Base-by-base conservation (phyloP, 1,140 invertebrate genomes). In the Forficula auricularia region DNA sequence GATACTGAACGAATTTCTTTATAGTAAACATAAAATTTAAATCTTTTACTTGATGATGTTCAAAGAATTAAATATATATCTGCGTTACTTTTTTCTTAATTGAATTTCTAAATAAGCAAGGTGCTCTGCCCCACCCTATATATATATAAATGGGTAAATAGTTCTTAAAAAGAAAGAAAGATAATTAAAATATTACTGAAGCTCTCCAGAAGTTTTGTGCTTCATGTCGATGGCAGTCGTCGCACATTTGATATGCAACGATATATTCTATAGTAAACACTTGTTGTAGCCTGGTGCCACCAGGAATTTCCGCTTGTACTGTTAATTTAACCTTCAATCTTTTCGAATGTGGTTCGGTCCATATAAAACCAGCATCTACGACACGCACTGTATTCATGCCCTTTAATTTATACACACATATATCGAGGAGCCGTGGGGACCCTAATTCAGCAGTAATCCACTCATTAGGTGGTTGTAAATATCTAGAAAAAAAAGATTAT, bases 271-370 rank as follows among this genome's bases (percentile, higher is more conserved):
- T 90, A 38, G 96, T 67, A 60, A 98, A 97, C 2, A 84, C 73
- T 64, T 95, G 89, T 54, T 95, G 78, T 1, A 90, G 59, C 32
- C 86, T 68, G n/a, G 82, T 73, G 44, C 80, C 82, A 35, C 76
- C 76, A 50, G 82, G 65, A 2, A 89, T 84, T 71, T 98, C 91
- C 47, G 84, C 90, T 59, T 98, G 90, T n/a, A 99, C 79, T 3
- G 87, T 94, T 38, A 99, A 58, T 66, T 98, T 97, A 0, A 89
- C 79, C 68, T 98, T 98, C 19, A 98, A 77, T 46, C 95, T 72
- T 63, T 91, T 94, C 0, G 94, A 98, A 71, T 99, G 95, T 43
- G 95, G 91, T 58, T 99, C 96, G 22, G 95, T 99, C 94, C 95
- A 99, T 3, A 96, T 72, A 68, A 99, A 99, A 4, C 79, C 77